phyloP scores from a whole-genome alignment of 2,888 invertebrate genomes.

The Drosophila gaucha region DNA sequence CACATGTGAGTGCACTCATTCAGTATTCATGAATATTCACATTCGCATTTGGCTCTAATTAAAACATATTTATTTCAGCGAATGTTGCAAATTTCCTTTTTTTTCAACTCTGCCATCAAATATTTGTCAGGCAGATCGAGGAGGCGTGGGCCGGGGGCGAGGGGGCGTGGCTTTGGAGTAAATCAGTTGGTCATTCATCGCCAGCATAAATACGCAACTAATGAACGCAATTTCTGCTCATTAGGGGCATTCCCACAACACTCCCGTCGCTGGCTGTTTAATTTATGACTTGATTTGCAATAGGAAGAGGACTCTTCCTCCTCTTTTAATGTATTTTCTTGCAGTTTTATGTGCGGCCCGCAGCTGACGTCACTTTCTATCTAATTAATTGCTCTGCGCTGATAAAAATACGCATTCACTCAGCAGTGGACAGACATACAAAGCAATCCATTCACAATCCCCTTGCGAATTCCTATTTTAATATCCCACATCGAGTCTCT shows the following conservation, averaged over 20 bases:
- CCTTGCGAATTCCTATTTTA: slow-evolving; percentile 5
- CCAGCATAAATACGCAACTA: slow-evolving; percentile 56
- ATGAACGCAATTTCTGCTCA: slow-evolving; percentile 54
- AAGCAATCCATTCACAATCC: slow-evolving; percentile 32
- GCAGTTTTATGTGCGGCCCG: slow-evolving; percentile 1
- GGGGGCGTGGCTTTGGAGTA: slow-evolving; percentile 1
- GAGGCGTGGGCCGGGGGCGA: not conserved
- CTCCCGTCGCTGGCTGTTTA: slow-evolving; percentile 31
- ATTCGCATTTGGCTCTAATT: slow-evolving; percentile 51
- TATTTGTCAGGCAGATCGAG: slow-evolving; percentile 58
- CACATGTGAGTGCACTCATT: slow-evolving; percentile 6
- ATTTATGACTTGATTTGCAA: slow-evolving; percentile 63
- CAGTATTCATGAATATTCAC: slow-evolving; percentile 16
- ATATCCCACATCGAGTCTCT: not conserved
- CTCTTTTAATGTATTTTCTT: not conserved
- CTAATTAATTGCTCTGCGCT: slow-evolving; percentile 49
- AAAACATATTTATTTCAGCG: slow-evolving; percentile 49
- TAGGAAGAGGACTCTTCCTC: not conserved
- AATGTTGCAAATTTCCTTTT: slow-evolving; percentile 4
- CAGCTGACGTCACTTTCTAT: slow-evolving; percentile 44
- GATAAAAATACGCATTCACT: slow-evolving; percentile 37
- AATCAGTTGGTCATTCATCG: slow-evolving; percentile 48
- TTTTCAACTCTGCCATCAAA: slow-evolving; percentile 52
- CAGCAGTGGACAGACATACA: slow-evolving; percentile 7
- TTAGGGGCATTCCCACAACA: slow-evolving; percentile 27